A percentile compares a stretch with the other conserved stretches of the same genome.
These are phyloP conservation scores for Amiota communis DNA, from an alignment of 2,888 invertebrate species.

Conservation along the genomic window DNA sequence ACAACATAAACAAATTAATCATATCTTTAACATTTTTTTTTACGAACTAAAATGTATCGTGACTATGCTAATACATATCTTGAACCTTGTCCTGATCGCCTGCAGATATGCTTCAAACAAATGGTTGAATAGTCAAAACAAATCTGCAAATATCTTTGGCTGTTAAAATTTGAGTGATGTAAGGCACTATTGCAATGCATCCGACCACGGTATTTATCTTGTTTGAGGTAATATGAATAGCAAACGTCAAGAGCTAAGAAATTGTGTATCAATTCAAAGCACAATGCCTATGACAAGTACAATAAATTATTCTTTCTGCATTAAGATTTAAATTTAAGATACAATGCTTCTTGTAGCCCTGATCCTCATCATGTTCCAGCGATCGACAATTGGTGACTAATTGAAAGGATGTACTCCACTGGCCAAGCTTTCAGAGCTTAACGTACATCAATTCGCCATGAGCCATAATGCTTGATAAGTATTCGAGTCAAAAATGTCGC, in stretches of 20 bases:
- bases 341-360: conserved; percentile 21
- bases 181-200: too few relatives aligned
- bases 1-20: too few relatives aligned
- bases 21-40: too few relatives aligned
- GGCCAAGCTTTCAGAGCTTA: conserved; percentile 45
- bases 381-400: conserved; percentile 40
- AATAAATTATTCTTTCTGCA: background rate
- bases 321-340: background rate
- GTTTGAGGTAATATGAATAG: too few relatives aligned
- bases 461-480: conserved; percentile 46
- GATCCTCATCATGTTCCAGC: conserved; percentile 39
- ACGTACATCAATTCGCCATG: conserved; percentile 46
- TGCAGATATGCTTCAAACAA: too few relatives aligned
- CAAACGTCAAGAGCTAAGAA: conserved; percentile 26
- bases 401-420: conserved; percentile 38
- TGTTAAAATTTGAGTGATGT: too few relatives aligned
- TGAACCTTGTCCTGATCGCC: too few relatives aligned
- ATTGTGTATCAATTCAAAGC: conserved; percentile 39
- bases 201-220: too few relatives aligned
- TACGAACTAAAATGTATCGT: too few relatives aligned
- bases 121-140: too few relatives aligned
- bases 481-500: conserved; percentile 49
- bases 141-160: too few relatives aligned
- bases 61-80: too few relatives aligned
- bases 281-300: conserved; percentile 43